Evolutionary conservation across 1,140 invertebrate genomes (phyloP), one percentile per base, ranked within the genome.

Genomic region (Conopomorpha cramerella): DNA sequence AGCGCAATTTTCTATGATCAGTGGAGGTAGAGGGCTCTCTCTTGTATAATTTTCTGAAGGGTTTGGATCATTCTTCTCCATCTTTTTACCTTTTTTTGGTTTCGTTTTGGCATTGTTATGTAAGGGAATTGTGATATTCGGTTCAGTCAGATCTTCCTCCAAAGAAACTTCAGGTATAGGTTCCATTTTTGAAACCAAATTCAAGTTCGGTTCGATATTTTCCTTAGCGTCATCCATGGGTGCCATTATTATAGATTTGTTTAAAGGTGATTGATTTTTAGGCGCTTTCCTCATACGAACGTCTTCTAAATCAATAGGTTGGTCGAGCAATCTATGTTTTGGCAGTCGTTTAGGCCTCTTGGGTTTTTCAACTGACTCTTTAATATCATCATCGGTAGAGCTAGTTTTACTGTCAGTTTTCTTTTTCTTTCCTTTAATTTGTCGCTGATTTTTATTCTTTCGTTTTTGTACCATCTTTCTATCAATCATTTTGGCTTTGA

Each of bases 231-330:
- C 19, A 6, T 23, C 19, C 4, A 10, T 23, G 4, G 4, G 19
- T 23, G 4, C 19, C 10, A 6, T 23, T 10, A 23, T 10, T 23
- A 23, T 10, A 23, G 19, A 6, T 23, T n/a, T n/a, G n/a, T n/a
- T n/a, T n/a, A n/a, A n/a, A n/a, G 19, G 19, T 23, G 19, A 23
- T 23, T 4, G 4, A 23, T 6, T 23, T 23, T 6, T 23, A 8
- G 38, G 44, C 4, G 16, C 36, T 10, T 55, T 34, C 36, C 65
- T 58, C 51, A 66, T 59, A 39, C 34, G 45, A 51, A 70, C 57
- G 37, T 72, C 59, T 16, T 53, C 15, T 19, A 62, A 38, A 28
- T 53, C 40, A n/a, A n/a, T n/a, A n/a, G n/a, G n/a, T n/a, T n/a
- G n/a, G n/a, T n/a, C n/a, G n/a, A n/a, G n/a, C n/a, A n/a, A n/a